Evolutionary conservation across 2,113 vertebrate species (phyloP).

Genomic region (Dicrurus megarhynchus): DNA sequence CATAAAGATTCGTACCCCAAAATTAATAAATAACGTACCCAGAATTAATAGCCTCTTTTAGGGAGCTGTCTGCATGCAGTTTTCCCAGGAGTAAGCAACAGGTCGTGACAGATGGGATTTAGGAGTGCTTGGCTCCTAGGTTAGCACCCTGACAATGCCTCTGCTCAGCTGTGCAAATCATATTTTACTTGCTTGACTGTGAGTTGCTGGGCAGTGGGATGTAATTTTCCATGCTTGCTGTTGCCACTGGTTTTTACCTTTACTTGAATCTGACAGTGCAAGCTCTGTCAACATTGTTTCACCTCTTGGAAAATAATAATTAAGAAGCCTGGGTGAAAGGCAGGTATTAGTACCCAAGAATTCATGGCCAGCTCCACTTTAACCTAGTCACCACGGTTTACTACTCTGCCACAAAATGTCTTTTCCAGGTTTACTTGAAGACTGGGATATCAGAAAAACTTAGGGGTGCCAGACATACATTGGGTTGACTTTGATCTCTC

Average conservation of each 20-base stretch:
- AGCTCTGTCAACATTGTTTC: not conserved
- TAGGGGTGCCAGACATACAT: not conserved
- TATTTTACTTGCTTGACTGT: constrained; percentile 44
- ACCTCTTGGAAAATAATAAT: not conserved
- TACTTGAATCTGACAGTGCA: not conserved
- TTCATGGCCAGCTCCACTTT: not conserved
- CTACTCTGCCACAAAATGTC: not conserved
- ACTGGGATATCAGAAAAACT: not conserved
- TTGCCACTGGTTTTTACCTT: constrained; percentile 6
- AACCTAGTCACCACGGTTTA: not conserved
- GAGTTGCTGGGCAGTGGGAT: constrained; percentile 35
- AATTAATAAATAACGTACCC: not conserved
- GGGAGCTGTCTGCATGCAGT: not conserved
- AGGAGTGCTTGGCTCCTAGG: constrained; percentile 2
- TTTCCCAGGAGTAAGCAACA: constrained; percentile 1
- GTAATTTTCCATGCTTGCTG: constrained; percentile 50
- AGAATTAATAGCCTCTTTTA: not conserved
- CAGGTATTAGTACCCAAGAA: not conserved
- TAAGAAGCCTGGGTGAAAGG: not conserved
- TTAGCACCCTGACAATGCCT: constrained; percentile 16
- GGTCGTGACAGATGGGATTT: not conserved
- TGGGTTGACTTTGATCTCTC: constrained; percentile 41
- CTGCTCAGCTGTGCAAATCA: constrained; percentile 46
- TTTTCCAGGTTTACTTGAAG: not conserved
- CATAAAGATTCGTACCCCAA: not conserved